phyloP scores from a whole-genome alignment of 2,888 invertebrate genomes.

The Platynereis dumerilii region DNA sequence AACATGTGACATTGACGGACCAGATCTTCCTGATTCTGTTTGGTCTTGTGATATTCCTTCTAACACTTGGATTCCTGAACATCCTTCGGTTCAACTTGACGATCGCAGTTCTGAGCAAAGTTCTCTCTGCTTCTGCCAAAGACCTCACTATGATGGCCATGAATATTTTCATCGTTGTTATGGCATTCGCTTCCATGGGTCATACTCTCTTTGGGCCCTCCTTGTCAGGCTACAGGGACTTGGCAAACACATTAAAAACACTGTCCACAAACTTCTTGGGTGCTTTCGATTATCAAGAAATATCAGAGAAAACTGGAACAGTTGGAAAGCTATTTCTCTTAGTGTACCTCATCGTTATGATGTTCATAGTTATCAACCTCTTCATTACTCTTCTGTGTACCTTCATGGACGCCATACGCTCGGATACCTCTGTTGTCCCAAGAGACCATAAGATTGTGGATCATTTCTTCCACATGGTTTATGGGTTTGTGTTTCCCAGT shows the following conservation, averaged over 20 bases:
- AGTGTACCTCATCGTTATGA: background rate
- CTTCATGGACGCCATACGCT: background rate
- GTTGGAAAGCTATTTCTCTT: conserved; percentile 2
- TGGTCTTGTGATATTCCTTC: background rate
- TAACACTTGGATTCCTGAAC: background rate
- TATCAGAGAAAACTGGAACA: background rate
- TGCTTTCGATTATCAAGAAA: background rate
- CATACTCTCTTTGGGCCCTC: background rate
- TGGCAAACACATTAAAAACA: background rate
- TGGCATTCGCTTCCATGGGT: background rate
- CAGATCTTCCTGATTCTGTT: background rate
- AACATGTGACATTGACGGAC: background rate
- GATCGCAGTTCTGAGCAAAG: background rate
- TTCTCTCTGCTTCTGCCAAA: background rate
- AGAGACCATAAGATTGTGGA: conserved; percentile 4
- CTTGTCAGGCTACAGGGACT: background rate
- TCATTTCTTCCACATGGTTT: background rate
- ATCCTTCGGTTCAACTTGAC: background rate
- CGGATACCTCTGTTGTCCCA: background rate
- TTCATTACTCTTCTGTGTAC: background rate
- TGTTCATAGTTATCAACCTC: background rate
- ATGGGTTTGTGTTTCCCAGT: background rate
- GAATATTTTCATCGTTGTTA: background rate
- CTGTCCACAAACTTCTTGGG: background rate
- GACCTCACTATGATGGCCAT: background rate